These are phyloP conservation scores for Rutpela maculata DNA, from an alignment of 2,888 invertebrate genomes.

Conservation along the genomic window DNA sequence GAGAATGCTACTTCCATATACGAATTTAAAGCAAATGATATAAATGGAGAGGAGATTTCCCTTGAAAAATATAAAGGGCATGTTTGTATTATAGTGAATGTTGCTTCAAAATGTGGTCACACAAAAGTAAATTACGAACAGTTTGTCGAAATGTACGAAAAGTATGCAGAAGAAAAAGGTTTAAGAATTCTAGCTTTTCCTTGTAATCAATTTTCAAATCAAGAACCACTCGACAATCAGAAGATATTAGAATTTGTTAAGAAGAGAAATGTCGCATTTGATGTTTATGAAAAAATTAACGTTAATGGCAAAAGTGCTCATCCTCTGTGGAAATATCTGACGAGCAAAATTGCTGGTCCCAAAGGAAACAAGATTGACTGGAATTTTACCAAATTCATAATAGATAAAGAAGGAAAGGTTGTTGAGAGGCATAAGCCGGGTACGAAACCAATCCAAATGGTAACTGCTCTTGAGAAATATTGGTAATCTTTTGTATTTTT, in stretches of 20 bases:
- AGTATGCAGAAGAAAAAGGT: constrained; percentile 82
- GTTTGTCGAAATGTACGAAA: constrained; percentile 82
- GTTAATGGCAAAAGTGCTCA: constrained; percentile 81
- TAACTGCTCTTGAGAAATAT: constrained; percentile 68
- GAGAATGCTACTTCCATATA: constrained; percentile 84
- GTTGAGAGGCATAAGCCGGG: constrained; percentile 79
- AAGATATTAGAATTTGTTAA: constrained; percentile 80
- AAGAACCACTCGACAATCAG: constrained; percentile 81
- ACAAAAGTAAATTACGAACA: constrained; percentile 90
- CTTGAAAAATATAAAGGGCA: constrained; percentile 88
- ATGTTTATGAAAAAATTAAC: constrained; percentile 84
- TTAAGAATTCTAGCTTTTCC: constrained; percentile 89
- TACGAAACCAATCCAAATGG: constrained; percentile 67
- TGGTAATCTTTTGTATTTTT: constrained; percentile 60
- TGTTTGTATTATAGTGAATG: constrained; percentile 90
- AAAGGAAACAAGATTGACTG: constrained; percentile 85
- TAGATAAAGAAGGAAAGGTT: constrained; percentile 83
- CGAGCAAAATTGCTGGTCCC: constrained; percentile 75
- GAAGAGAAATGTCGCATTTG: constrained; percentile 81
- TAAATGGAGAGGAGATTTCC: constrained; percentile 87
- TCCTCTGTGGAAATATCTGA: constrained; percentile 82
- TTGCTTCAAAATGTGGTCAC: constrained; percentile 90
- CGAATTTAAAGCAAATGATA: constrained; percentile 87
- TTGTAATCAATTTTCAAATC: constrained; percentile 89
- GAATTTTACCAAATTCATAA: constrained; percentile 92